Percentiles rank a stretch among this genome's conserved stretches.
These are phyloP conservation scores for Campylorhamphus procurvoides DNA, from an alignment of 2,113 vertebrate species.

Conservation along the genomic window DNA sequence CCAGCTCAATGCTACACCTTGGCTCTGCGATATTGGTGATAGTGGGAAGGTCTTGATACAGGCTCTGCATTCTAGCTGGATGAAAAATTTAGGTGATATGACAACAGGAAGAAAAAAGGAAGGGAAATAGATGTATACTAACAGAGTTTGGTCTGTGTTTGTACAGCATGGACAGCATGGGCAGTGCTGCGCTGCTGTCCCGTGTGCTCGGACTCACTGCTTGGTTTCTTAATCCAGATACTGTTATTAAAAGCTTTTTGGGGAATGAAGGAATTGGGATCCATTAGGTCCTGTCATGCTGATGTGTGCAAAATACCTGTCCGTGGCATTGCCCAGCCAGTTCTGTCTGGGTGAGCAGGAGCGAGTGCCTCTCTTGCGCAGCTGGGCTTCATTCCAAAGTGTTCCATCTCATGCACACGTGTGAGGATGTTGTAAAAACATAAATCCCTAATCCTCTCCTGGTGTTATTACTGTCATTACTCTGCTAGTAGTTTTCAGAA, in stretches of 20 bases:
- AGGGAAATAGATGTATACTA: accelerated
- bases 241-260: not conserved
- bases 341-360: not conserved
- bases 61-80: not conserved
- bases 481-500: not conserved
- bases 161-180: accelerated
- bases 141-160: not conserved
- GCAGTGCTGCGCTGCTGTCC: not conserved
- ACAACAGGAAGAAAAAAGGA: not conserved
- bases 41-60: not conserved
- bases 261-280: not conserved
- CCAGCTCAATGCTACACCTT: not conserved
- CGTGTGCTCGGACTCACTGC: accelerated
- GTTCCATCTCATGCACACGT: accelerated
- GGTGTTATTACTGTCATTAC: not conserved
- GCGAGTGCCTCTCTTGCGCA: accelerated
- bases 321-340: not conserved
- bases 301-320: not conserved
- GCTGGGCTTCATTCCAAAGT: not conserved
- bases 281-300: not conserved
- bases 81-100: not conserved
- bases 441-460: not conserved
- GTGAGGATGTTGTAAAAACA: not conserved
- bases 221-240: accelerated
- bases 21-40: not conserved